phyloP scores from a whole-genome alignment of 2,888 invertebrate species.

The Catocala sponsa region DNA sequence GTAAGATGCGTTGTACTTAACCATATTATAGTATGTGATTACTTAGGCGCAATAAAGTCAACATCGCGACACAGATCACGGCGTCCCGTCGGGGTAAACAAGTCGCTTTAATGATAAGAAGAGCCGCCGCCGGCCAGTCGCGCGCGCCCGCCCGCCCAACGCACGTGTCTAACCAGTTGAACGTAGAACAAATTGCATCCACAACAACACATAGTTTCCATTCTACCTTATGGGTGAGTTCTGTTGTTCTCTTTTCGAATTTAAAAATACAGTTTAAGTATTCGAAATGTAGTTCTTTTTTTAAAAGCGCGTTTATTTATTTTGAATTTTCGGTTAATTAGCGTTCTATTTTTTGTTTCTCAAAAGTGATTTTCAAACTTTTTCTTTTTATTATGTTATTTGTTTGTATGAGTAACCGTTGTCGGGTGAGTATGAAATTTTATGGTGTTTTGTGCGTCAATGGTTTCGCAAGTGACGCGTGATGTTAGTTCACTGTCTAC shows the following conservation, averaged over 20 bases:
- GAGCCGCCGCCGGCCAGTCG: conserved; percentile 76
- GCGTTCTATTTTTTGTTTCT: neutral
- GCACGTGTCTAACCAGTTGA: conserved; percentile 64
- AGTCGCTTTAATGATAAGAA: conserved; percentile 77
- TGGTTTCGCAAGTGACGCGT: conserved; percentile 47
- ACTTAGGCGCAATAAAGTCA: conserved; percentile 61
- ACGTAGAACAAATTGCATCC: conserved; percentile 31
- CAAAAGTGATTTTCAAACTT: neutral
- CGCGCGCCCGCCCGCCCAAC: conserved; percentile 79
- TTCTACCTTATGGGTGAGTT: conserved; percentile 55
- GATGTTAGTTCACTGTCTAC: conserved; percentile 59
- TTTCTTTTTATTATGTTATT: neutral
- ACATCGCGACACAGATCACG: conserved; percentile 76
- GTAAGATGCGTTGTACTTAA: conserved; percentile 18
- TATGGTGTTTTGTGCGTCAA: conserved; percentile 50
- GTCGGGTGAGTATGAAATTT: conserved; percentile 13
- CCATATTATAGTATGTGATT: conserved; percentile 40
- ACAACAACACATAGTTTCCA: conserved; percentile 39
- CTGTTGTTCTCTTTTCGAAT: conserved; percentile 2
- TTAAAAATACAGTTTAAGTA: neutral
- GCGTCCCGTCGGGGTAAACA: conserved; percentile 74
- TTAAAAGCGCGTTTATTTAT: neutral
- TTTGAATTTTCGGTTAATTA: neutral
- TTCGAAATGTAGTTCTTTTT: conserved; percentile 4
- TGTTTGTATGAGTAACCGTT: neutral